Conservation (phyloP, 1,140 invertebrate species). For the Marisa cornuarietis region DNA sequence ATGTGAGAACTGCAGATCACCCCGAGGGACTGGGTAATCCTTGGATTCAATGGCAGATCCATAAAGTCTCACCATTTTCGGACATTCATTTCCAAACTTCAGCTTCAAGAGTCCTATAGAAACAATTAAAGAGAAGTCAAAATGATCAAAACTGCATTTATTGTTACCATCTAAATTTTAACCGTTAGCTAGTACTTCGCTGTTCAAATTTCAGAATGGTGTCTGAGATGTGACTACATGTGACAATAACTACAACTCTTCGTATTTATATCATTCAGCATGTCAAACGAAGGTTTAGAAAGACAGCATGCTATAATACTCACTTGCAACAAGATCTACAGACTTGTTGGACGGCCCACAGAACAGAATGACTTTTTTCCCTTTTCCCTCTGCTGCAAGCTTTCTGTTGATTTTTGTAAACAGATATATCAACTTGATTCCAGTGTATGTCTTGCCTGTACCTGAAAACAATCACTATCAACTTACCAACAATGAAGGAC, state of each 20-base stretch:
- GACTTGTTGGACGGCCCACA: constrained; percentile 57
- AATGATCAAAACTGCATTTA: neutral
- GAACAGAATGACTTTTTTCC: constrained; percentile 47
- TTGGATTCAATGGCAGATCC: constrained; percentile 42
- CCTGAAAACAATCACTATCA: constrained; percentile 31
- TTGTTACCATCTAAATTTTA: neutral
- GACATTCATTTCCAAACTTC: constrained; percentile 23
- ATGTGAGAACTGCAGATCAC: constrained; percentile 19
- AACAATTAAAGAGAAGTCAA: neutral
- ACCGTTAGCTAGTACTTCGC: no score
- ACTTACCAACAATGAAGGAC: neutral
- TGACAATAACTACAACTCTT: no score
- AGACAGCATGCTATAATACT: neutral
- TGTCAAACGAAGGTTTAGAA: no score
- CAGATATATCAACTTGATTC: constrained; percentile 42
- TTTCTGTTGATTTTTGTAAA: constrained; percentile 45
- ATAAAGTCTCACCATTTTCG: constrained; percentile 51
- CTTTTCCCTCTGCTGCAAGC: constrained; percentile 18
- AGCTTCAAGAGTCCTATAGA: constrained; percentile 11
- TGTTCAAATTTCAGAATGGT: no score
- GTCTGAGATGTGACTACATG: no score
- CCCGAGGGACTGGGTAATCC: constrained; percentile 48
- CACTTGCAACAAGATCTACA: constrained; percentile 54
- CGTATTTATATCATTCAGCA: no score
- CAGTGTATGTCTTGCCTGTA: constrained; percentile 58